A percentile compares a stretch with the other conserved stretches of the same genome.
Conservation (phyloP, 2,113 vertebrate genomes). For the Synodontis membranacea region DNA sequence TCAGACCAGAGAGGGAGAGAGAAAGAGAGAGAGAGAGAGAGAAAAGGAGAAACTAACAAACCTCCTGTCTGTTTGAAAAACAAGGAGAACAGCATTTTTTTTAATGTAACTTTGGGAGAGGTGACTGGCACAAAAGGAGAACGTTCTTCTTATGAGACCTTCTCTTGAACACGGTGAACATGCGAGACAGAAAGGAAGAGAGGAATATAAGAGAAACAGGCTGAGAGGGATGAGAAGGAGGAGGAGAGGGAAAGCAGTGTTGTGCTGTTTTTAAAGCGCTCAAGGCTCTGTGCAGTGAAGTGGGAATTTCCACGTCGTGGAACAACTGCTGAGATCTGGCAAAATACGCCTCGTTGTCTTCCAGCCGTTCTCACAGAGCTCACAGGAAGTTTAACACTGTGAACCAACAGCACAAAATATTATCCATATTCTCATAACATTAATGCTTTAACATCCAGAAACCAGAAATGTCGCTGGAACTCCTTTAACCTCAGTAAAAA, state of each 20-base stretch:
- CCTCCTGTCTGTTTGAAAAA: neutral
- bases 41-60: neutral
- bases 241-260: neutral
- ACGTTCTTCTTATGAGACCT: neutral
- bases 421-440: neutral
- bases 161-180: neutral
- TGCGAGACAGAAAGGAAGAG: neutral
- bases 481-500: neutral
- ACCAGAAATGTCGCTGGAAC: neutral
- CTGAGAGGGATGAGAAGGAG: neutral
- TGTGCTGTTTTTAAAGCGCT: neutral
- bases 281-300: conserved; percentile 32
- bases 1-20: neutral
- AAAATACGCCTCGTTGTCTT: neutral
- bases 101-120: neutral
- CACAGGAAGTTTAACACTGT: neutral
- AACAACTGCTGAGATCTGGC: conserved; percentile 25
- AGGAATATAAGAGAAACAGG: neutral
- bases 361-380: conserved; percentile 7
- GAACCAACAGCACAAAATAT: neutral
- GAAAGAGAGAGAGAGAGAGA: neutral
- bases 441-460: neutral
- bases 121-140: neutral
- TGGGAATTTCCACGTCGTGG: conserved; percentile 2
- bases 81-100: neutral